Base-by-base conservation (phyloP, 1,140 invertebrate genomes). In the Tetragonula clypearis region DNA sequence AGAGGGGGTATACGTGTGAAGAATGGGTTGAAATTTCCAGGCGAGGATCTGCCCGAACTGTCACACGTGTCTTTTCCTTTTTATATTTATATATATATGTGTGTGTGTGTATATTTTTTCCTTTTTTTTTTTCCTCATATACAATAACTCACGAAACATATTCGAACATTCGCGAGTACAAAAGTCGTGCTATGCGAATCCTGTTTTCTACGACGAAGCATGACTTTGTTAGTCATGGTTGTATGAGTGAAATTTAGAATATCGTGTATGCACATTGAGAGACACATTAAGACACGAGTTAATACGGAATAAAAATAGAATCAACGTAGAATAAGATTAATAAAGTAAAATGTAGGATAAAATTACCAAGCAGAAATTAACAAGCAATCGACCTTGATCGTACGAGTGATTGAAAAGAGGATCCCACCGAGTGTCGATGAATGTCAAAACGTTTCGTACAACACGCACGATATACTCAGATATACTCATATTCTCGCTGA, bases 1-100 rank as follows among this genome's bases (percentile, higher is more conserved):
- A 30, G n/a, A 74, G 11, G 53, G 1, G 41, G 41, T 49, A 49
- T 74, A 21, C 30, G 2, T 26, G 15, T 5, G 49, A 56, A 55
- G 26, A 23, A 71, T 56, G 8, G 41, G 30, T 58, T 17, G 41
- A 76, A 76, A 55, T 26, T 58, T 58, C 55, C 26, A 78, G n/a
- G 41, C 76, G n/a, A 65, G 60, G 41, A 65, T 53, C 60, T 65
- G 60, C 26, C 30, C 75, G 30, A 76, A 60, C 19, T 76, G 74
- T 77, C 30, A 62, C 35, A 76, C 35, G 3, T 26, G 21, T 49
- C 49, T 72, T 73, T 53, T 3, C 6, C 12, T 14, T 56, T 60
- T 58, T n/a, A 41, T 76, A 30, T 74, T 6, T 41, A 41, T n/a
- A 41, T 76, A 19, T 74, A 2, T 58, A 6, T 41, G 41, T 49